Conservation (phyloP, 2,888 invertebrate genomes). For the Hirtodrosophila alboralis region DNA sequence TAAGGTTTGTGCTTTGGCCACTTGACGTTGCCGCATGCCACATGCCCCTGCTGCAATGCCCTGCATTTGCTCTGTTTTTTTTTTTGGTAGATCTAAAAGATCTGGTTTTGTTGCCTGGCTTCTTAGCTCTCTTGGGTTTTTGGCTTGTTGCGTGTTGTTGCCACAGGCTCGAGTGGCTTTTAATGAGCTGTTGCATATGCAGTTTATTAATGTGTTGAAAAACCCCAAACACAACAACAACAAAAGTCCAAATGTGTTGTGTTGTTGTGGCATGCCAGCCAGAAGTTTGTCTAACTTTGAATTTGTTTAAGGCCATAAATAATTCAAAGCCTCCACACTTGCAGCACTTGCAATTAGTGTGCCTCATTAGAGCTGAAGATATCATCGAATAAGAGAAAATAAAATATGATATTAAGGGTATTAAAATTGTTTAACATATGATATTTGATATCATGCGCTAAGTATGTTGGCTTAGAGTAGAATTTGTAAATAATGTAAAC, state of each 20-base stretch:
- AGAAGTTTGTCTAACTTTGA: slow-evolving; percentile 56
- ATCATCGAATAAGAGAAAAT: too few species aligned
- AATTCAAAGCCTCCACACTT: slow-evolving; percentile 30
- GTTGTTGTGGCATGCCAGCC: slow-evolving; percentile 30
- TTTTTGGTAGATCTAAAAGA: slow-evolving; percentile 27
- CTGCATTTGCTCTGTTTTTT: slow-evolving; percentile 1
- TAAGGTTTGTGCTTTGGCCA: slow-evolving; percentile 45
- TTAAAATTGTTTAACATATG: too few species aligned
- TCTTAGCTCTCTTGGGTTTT: slow-evolving; percentile 15
- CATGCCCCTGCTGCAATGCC: neutral
- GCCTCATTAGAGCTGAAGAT: slow-evolving; percentile 31
- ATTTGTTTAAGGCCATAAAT: slow-evolving; percentile 50
- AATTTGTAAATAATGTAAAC: too few species aligned
- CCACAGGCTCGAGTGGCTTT: slow-evolving; percentile 70
- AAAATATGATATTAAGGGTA: too few species aligned
- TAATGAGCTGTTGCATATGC: slow-evolving; percentile 79
- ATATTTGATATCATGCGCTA: too few species aligned
- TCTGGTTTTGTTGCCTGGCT: slow-evolving; percentile 27
- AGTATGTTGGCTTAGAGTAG: too few species aligned
- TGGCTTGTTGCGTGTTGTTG: slow-evolving; percentile 54
- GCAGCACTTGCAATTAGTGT: slow-evolving; percentile 36
- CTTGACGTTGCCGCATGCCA: slow-evolving; percentile 45
- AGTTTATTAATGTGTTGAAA: slow-evolving; percentile 78
- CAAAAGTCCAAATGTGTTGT: slow-evolving; percentile 14
- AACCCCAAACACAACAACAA: slow-evolving; percentile 33